These are phyloP conservation scores for Bujurquina vittata DNA, from an alignment of 2,113 vertebrate species.

Conservation along the genomic window DNA sequence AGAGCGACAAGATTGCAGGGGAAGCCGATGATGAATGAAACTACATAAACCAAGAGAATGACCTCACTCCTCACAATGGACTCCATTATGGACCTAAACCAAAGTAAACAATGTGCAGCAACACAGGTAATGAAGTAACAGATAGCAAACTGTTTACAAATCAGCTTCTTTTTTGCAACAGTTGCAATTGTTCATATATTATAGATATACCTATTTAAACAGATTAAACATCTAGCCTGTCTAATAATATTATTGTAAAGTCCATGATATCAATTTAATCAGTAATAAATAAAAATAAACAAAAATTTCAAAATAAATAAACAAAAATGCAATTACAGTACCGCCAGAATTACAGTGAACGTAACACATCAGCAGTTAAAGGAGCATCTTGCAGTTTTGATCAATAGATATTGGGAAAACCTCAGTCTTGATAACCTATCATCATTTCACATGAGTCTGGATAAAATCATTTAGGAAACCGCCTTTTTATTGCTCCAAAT, in stretches of 20 bases:
- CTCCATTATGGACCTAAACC: slow-evolving; percentile 13
- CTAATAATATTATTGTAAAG: too few relatives aligned
- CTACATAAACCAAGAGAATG: slow-evolving; percentile 73
- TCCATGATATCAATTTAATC: too few relatives aligned
- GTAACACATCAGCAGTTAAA: not conserved
- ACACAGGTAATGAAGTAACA: not conserved
- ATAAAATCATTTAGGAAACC: not conserved
- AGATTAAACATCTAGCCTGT: too few relatives aligned
- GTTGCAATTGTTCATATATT: not conserved
- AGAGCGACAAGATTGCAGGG: slow-evolving; percentile 82
- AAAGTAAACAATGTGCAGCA: not conserved
- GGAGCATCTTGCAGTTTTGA: not conserved
- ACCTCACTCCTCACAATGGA: not conserved
- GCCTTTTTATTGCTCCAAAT: not conserved
- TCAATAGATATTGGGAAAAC: not conserved
- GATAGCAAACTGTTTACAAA: not conserved
- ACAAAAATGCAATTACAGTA: not conserved
- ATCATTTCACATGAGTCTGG: not conserved
- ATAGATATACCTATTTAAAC: not conserved
- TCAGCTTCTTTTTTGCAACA: not conserved
- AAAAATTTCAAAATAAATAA: too few relatives aligned
- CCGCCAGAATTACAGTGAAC: not conserved
- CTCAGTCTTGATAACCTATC: not conserved
- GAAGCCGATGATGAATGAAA: slow-evolving; percentile 79
- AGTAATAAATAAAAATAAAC: not conserved